Conservation (phyloP, 2,113 vertebrate species). For the Ochotona curzoniae region DNA sequence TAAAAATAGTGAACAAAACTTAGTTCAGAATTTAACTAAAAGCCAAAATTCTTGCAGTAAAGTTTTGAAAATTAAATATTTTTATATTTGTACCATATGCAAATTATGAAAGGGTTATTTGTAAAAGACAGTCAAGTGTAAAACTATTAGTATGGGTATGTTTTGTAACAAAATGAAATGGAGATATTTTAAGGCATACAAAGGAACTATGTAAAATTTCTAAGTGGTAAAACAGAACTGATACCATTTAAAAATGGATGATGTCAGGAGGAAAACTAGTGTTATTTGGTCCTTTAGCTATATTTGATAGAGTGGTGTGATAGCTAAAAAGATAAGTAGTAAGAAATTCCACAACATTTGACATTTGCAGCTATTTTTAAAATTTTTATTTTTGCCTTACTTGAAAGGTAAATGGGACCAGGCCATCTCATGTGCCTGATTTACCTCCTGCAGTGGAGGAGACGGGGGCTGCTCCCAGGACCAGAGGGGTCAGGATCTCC, state of each 20-base stretch:
- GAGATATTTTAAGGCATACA: background rate
- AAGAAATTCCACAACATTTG: slow-evolving; percentile 11
- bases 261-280: background rate
- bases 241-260: background rate
- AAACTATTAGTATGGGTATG: background rate
- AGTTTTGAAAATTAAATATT: slow-evolving; percentile 10
- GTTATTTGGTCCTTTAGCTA: background rate
- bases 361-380: background rate
- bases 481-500: no score
- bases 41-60: background rate
- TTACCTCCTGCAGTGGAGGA: no score
- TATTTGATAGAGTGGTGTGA: background rate
- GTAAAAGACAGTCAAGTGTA: background rate
- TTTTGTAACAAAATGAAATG: slow-evolving; percentile 26
- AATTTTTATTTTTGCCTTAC: no score
- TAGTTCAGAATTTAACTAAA: background rate
- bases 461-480: no score
- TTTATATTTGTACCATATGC: background rate
- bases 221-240: background rate
- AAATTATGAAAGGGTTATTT: background rate
- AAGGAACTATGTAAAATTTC: slow-evolving; percentile 16
- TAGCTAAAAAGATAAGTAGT: background rate
- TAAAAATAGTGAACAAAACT: background rate
- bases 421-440: no score
- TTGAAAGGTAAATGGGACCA: no score